A percentile compares a stretch with the other conserved stretches of the same genome.
phyloP scores from a whole-genome alignment of 2,888 invertebrate species.

The Xylophagus ater region DNA sequence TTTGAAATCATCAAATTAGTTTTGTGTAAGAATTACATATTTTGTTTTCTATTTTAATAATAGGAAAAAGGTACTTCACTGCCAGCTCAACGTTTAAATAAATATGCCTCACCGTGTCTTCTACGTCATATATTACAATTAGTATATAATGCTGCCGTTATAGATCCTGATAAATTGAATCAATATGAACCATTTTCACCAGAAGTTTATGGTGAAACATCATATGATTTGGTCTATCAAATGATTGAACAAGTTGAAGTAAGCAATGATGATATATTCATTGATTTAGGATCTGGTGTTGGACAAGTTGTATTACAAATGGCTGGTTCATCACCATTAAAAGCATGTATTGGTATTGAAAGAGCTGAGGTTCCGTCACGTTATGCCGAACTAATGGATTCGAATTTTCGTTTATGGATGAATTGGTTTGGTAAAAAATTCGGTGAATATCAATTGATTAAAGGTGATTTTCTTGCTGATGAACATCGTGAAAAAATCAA shows the following conservation, averaged over 20 bases:
- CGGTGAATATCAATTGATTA: slow-evolving; percentile 82
- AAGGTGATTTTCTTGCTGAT: slow-evolving; percentile 89
- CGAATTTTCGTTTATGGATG: slow-evolving; percentile 89
- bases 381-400: slow-evolving; percentile 90
- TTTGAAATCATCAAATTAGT: neutral
- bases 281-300: slow-evolving; percentile 97
- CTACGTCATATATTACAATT: slow-evolving; percentile 92
- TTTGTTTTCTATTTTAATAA: slow-evolving; percentile 24
- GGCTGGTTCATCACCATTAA: slow-evolving; percentile 89
- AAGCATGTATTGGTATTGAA: slow-evolving; percentile 91
- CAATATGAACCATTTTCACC: slow-evolving; percentile 99
- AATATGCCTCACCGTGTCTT: slow-evolving; percentile 71
- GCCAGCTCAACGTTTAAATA: slow-evolving; percentile 72
- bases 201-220: slow-evolving; percentile 98
- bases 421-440: slow-evolving; percentile 94
- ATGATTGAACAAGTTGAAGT: slow-evolving; percentile 96
- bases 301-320: slow-evolving; percentile 98
- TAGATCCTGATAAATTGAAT: slow-evolving; percentile 94
- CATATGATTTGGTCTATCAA: slow-evolving; percentile 92
- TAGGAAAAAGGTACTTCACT: slow-evolving; percentile 93
- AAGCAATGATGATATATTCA: slow-evolving; percentile 87
- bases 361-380: slow-evolving; percentile 92
- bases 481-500: slow-evolving; percentile 91
- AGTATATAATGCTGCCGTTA: slow-evolving; percentile 95
- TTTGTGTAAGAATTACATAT: neutral